A percentile compares a stretch with the other conserved stretches of the same genome.
Conservation (phyloP, 2,888 invertebrate genomes). For the Melanargia galathea region DNA sequence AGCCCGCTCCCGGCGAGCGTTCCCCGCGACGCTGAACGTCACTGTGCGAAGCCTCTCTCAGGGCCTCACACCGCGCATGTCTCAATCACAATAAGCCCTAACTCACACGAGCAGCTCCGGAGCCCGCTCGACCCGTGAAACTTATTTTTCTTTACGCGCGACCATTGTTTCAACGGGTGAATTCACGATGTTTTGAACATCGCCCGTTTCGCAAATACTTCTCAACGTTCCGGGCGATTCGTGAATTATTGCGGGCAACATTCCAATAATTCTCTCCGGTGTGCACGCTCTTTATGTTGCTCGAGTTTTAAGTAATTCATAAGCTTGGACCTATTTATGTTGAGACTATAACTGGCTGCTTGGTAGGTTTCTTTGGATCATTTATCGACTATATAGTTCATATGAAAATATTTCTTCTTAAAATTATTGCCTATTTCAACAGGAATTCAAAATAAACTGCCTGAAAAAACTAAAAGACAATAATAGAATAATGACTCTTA, state of each 20-base stretch:
- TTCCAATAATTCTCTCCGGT: slow-evolving; percentile 40
- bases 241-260: slow-evolving; percentile 36
- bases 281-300: slow-evolving; percentile 51
- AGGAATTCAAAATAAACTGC: not conserved
- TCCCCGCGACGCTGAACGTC: slow-evolving; percentile 59
- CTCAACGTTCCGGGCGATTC: slow-evolving; percentile 33
- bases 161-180: slow-evolving; percentile 53
- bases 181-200: slow-evolving; percentile 42
- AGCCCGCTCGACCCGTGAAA: slow-evolving; percentile 58
- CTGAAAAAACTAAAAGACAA: not conserved
- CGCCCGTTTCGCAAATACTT: slow-evolving; percentile 41
- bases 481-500: not conserved
- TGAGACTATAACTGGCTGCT: slow-evolving; percentile 33
- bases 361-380: not conserved
- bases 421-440: not conserved
- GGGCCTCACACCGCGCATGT: slow-evolving; percentile 69
- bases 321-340: slow-evolving; percentile 60
- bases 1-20: slow-evolving; percentile 50
- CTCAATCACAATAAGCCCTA: slow-evolving; percentile 65
- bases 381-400: not conserved
- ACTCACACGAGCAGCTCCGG: slow-evolving; percentile 67
- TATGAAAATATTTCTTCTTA: not conserved
- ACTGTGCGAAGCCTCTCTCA: slow-evolving; percentile 55
- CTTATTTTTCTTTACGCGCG: slow-evolving; percentile 66
- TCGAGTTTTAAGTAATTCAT: slow-evolving; percentile 69